Evolutionary conservation across 2,113 vertebrate species (phyloP).

Genomic region (Cyanoderma ruficeps): DNA sequence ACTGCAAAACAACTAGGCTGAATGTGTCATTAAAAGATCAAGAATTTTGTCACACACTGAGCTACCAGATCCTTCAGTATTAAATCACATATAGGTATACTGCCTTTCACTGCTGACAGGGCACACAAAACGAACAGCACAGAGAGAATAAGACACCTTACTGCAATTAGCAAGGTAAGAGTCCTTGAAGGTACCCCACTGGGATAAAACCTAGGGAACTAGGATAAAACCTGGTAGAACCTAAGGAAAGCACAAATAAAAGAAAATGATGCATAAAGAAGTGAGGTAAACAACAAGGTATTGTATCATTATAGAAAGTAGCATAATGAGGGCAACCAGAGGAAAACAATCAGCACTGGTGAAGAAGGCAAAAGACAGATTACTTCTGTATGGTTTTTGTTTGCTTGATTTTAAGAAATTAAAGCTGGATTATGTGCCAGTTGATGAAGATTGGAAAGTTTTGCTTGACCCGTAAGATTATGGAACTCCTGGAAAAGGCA

Average conservation of each 20-base stretch:
- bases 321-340: not conserved
- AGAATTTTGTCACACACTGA: not conserved
- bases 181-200: not conserved
- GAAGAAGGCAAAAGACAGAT: not conserved
- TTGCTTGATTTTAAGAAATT: not conserved
- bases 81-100: not conserved
- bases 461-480: not conserved
- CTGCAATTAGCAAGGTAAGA: not conserved
- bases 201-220: not conserved
- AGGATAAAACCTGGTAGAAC: not conserved
- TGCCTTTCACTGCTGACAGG: not conserved
- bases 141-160: not conserved
- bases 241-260: not conserved
- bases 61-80: not conserved
- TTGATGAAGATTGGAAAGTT: not conserved
- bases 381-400: not conserved
- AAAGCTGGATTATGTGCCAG: not conserved
- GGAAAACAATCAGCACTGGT: not conserved
- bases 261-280: not conserved
- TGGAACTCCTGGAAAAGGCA: not conserved
- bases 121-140: not conserved
- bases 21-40: not conserved
- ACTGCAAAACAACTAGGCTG: not conserved
- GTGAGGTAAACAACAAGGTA: accelerated
- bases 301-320: not conserved